phyloP scores from a whole-genome alignment of 2,888 invertebrate genomes.

The Geophilus truncorum region DNA sequence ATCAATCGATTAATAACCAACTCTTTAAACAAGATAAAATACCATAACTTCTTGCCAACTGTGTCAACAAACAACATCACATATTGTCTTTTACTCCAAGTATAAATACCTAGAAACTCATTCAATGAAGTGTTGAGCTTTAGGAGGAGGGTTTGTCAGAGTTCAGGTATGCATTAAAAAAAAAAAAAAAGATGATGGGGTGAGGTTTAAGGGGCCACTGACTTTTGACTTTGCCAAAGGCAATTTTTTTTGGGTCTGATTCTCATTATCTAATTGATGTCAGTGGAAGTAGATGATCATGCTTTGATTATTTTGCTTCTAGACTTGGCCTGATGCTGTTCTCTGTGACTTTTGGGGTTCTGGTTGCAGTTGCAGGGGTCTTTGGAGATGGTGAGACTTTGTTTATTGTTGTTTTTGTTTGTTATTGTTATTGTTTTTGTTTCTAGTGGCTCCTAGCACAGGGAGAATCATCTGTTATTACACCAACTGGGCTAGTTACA shows the following conservation, averaged over 20 bases:
- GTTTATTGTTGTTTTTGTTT: not conserved
- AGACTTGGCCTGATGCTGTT: not conserved
- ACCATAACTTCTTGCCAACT: too few relatives aligned
- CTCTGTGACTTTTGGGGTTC: not conserved
- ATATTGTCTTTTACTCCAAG: too few relatives aligned
- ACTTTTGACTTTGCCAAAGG: not conserved
- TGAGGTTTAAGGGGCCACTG: not conserved
- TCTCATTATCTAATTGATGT: not conserved
- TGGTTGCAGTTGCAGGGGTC: not conserved
- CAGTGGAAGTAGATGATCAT: not conserved
- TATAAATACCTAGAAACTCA: not conserved
- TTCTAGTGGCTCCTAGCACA: not conserved
- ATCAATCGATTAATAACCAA: not conserved
- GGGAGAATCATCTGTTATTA: slow-evolving; percentile 54
- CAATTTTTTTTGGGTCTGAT: not conserved
- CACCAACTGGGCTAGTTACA: slow-evolving; percentile 79
- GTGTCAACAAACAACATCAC: too few relatives aligned
- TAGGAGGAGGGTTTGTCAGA: not conserved
- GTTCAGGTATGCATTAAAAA: not conserved
- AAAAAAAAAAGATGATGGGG: not conserved
- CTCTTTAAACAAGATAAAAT: not conserved
- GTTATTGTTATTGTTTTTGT: not conserved
- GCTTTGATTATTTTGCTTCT: not conserved
- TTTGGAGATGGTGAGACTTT: not conserved
- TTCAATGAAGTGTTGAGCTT: not conserved